These are phyloP conservation scores for Axinella damicornis DNA, from an alignment of 37 sponge, comb jelly and placozoan species.

Conservation along the genomic window DNA sequence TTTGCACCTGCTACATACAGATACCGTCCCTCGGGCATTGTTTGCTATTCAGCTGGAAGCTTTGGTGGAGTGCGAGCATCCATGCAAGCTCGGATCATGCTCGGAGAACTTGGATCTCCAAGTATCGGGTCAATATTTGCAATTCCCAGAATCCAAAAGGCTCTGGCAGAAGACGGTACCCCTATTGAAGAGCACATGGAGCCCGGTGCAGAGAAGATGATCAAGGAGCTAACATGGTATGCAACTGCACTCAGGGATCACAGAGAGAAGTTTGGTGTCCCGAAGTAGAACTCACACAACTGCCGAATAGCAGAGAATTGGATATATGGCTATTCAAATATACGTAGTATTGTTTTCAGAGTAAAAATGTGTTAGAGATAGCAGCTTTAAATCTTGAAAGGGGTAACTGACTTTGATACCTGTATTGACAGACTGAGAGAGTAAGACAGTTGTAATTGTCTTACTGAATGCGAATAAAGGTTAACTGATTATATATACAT, in stretches of 20 bases:
- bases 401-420: too few species aligned
- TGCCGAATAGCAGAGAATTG: too few species aligned
- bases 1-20: slow-evolving; percentile 79
- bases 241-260: slow-evolving; percentile 76
- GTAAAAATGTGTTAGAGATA: too few species aligned
- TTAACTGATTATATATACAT: too few species aligned
- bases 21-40: slow-evolving; percentile 80
- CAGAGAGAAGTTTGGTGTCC: slow-evolving; percentile 58
- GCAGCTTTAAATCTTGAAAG: too few species aligned
- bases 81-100: slow-evolving; percentile 68
- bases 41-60: slow-evolving; percentile 81
- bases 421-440: too few species aligned
- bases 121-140: slow-evolving; percentile 56
- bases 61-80: slow-evolving; percentile 88
- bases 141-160: slow-evolving; percentile 72
- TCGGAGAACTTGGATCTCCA: slow-evolving; percentile 81
- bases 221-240: slow-evolving; percentile 85
- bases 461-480: too few species aligned
- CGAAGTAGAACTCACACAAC: slow-evolving; percentile 11
- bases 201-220: slow-evolving; percentile 69
- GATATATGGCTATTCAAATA: too few species aligned
- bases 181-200: slow-evolving; percentile 47
- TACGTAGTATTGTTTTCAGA: too few species aligned
- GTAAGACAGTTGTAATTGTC: too few species aligned
- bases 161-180: slow-evolving; percentile 71